Percentiles rank a stretch among this genome's conserved stretches.
These are phyloP conservation scores for Cynocephalus volans DNA, from an alignment of 2,113 vertebrate species.

Conservation along the genomic window DNA sequence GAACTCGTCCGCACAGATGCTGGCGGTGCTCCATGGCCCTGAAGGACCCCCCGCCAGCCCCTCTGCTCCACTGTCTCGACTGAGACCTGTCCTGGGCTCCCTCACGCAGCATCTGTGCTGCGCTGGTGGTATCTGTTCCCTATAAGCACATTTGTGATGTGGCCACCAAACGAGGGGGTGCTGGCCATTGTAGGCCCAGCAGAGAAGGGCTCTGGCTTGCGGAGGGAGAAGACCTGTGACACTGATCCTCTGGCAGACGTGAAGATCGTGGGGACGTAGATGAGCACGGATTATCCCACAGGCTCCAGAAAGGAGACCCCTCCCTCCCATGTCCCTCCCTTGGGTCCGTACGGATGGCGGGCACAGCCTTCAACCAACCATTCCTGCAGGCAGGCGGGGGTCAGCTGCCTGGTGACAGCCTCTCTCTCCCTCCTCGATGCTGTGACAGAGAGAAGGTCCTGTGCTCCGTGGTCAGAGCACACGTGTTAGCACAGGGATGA, in stretches of 20 bases:
- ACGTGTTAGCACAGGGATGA: not conserved
- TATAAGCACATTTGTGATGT: not conserved
- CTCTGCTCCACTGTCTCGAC: not conserved
- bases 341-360: not conserved
- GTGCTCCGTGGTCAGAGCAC: not conserved
- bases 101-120: too few relatives aligned
- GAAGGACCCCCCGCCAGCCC: not conserved
- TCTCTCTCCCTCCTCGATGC: rapidly evolving
- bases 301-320: not conserved
- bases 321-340: rapidly evolving
- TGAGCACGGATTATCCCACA: not conserved
- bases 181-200: rapidly evolving
- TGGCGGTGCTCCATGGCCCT: not conserved
- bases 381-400: rapidly evolving
- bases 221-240: not conserved
- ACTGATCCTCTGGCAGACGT: not conserved
- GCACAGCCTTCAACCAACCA: not conserved
- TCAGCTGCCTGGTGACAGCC: not conserved
- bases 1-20: not conserved
- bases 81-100: too few relatives aligned
- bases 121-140: too few relatives aligned
- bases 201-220: too few relatives aligned
- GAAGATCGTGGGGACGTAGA: not conserved
- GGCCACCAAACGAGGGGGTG: rapidly evolving
- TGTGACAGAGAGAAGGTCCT: too few relatives aligned